Conservation (phyloP, 1,140 invertebrate genomes). For the Bombus polaris region DNA sequence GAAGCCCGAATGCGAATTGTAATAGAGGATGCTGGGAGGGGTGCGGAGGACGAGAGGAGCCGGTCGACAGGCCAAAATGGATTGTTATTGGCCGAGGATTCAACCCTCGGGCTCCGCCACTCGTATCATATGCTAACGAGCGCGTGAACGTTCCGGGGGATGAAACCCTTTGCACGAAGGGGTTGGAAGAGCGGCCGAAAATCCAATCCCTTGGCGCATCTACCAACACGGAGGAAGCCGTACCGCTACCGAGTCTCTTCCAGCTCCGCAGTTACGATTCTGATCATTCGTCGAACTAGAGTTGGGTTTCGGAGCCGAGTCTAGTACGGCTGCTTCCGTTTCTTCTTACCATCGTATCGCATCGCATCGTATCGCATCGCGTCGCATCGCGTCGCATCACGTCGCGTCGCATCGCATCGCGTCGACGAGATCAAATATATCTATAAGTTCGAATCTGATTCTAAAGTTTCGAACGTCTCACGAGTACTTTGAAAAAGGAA, state of each 20-base stretch:
- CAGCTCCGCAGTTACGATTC: slow-evolving; percentile 31
- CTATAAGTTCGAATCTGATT: no score
- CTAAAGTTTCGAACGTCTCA: no score
- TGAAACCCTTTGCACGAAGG: slow-evolving; percentile 56
- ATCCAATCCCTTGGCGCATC: slow-evolving; percentile 67
- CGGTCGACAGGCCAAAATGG: slow-evolving; percentile 67
- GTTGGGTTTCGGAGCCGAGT: slow-evolving; percentile 11
- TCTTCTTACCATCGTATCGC: background rate
- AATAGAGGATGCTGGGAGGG: slow-evolving; percentile 38
- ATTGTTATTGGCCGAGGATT: slow-evolving; percentile 76
- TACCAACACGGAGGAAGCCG: slow-evolving; percentile 48
- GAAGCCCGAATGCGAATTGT: slow-evolving; percentile 50
- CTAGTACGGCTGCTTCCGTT: slow-evolving; percentile 16
- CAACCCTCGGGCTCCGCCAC: slow-evolving; percentile 65
- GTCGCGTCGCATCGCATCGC: no score
- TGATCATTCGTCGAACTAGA: slow-evolving; percentile 14
- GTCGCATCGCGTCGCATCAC: no score
- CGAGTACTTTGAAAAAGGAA: no score
- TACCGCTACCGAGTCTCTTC: slow-evolving; percentile 53
- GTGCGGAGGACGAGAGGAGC: slow-evolving; percentile 11
- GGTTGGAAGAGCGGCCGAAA: slow-evolving; percentile 60
- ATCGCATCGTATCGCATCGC: no score
- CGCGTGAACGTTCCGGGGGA: slow-evolving; percentile 64
- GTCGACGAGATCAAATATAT: no score
- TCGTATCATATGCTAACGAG: slow-evolving; percentile 77